Evolutionary conservation across 2,113 vertebrate species (phyloP).

Genomic region (Zosterops borbonicus): DNA sequence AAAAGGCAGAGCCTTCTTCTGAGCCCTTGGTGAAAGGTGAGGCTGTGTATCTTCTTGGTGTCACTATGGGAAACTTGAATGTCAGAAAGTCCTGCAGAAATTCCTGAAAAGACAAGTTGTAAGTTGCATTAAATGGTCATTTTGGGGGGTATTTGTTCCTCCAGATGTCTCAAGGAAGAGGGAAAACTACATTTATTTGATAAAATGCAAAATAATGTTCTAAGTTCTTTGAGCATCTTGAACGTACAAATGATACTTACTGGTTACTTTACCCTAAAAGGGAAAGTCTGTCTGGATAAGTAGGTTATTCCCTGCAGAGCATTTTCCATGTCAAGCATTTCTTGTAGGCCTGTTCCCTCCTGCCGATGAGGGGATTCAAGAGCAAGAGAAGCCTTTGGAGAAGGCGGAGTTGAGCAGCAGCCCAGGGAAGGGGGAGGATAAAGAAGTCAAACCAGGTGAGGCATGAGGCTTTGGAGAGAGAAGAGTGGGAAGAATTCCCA

Average conservation of each 20-base stretch:
- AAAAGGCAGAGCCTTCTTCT: slow-evolving; percentile 62
- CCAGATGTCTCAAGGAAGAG: not conserved
- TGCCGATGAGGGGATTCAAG: slow-evolving; percentile 76
- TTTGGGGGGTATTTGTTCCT: not conserved
- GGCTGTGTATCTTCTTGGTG: not conserved
- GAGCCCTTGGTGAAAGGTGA: slow-evolving; percentile 71
- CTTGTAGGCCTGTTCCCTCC: not conserved
- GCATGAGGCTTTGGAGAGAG: not conserved
- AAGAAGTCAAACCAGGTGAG: slow-evolving; percentile 84
- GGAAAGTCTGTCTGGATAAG: not conserved
- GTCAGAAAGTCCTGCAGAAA: not conserved
- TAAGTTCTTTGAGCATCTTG: not conserved
- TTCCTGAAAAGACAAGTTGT: not conserved
- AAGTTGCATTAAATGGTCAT: not conserved
- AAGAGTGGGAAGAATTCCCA: not conserved
- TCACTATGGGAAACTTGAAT: not conserved
- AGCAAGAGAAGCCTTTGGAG: slow-evolving; percentile 78
- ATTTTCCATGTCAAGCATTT: not conserved
- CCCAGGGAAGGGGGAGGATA: slow-evolving; percentile 76
- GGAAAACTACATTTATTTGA: not conserved
- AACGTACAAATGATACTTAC: fast-evolving
- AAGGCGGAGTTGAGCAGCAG: slow-evolving; percentile 74
- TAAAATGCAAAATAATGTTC: not conserved
- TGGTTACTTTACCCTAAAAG: not conserved
- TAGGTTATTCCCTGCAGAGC: not conserved